phyloP scores from a whole-genome alignment of 2,113 vertebrate genomes.

The Apteryx owenii region DNA sequence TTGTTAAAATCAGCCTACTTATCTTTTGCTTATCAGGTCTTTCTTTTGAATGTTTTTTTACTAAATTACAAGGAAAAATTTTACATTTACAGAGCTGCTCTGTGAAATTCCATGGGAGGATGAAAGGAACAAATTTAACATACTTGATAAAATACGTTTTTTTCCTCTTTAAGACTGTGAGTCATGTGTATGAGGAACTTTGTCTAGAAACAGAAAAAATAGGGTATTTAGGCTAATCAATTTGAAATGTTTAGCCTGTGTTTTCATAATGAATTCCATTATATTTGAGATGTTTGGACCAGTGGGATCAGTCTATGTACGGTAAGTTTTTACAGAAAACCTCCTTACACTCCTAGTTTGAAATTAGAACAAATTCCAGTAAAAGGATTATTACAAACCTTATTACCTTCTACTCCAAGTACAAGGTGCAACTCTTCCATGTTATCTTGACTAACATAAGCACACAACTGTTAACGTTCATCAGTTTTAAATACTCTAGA shows the following conservation, averaged over 20 bases:
- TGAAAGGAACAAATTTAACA: neutral
- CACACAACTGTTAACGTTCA: fast-evolving
- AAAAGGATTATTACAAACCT: neutral
- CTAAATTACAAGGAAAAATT: neutral
- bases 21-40: neutral
- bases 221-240: neutral
- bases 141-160: neutral
- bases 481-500: too few species aligned
- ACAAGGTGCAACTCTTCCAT: neutral
- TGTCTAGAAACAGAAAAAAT: neutral
- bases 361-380: neutral
- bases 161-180: neutral
- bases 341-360: fast-evolving
- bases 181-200: neutral
- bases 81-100: neutral
- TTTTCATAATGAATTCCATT: neutral
- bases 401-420: neutral
- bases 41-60: neutral
- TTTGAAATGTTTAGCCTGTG: neutral
- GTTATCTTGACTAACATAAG: neutral
- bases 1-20: neutral
- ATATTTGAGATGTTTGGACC: neutral
- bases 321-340: neutral
- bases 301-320: neutral
- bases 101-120: neutral